Evolutionary conservation across 2,113 vertebrate genomes (phyloP), one percentile per base, ranked within the genome.

Genomic region (Lycocorax pyrrhopterus): DNA sequence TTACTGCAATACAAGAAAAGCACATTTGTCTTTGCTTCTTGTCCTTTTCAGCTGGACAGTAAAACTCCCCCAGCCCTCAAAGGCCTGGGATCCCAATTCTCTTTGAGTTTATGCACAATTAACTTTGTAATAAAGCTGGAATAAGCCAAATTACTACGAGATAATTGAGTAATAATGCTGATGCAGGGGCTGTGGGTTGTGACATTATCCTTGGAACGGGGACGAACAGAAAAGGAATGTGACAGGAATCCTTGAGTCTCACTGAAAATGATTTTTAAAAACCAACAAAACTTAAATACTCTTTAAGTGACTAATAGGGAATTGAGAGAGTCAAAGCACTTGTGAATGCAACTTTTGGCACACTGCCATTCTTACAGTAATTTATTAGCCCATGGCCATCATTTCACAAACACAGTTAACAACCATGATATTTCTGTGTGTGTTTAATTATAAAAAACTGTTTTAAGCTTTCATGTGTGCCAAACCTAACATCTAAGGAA

Each of bases 261-360:
- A 27, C 30, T 75, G 47, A 13, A 55, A 19, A 47, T 23, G 3
- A 35, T 53, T 84, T 60, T 19, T 26, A 68, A 58, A 43, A 33
- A 2, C 0, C 2, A 20, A 7, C 8, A 35, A 20, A 29, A 12
- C 8, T 27, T 8, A 16, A 62, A 37, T 53, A 13, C 5, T 64
- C 7, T 63, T 71, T 8, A 80, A 73, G 46, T 58, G 43, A 37
- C 23, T 53, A 32, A 44, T 4, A 63, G 14, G 27, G 39, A 51
- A 46, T 8, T 19, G 29, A 32, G 72, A 90, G 35, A 72, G 41
- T 49, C 27, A 14, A 35, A 77, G 72, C 19, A n/a, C 32, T 60
- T 41, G 13, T 4, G 2, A 43, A 33, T 49, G 21, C 49, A 55
- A 33, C 39, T 56, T 77, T 4, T 63, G 69, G 30, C 73, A 58